These are phyloP conservation scores for Trichonephila clavata DNA, from an alignment of 1,140 invertebrate genomes.

Conservation along the genomic window DNA sequence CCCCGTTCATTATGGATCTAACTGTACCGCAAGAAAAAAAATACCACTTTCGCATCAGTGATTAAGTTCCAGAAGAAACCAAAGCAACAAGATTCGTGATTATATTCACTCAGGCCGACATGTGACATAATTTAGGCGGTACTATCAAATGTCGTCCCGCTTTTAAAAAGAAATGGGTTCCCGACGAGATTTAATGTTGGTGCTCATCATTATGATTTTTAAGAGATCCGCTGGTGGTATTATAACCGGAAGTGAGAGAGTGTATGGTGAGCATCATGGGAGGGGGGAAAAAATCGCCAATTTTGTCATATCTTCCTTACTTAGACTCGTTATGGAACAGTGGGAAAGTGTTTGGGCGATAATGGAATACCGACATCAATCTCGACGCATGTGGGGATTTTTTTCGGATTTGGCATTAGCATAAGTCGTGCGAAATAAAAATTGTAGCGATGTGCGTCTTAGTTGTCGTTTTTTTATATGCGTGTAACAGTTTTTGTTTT, in stretches of 20 bases:
- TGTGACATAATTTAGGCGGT: conserved; percentile 31
- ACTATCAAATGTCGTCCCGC: conserved; percentile 6
- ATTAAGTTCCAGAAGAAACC: not conserved
- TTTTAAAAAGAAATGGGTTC: not conserved
- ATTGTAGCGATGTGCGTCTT: not conserved
- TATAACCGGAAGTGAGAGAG: not conserved
- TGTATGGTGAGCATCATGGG: not conserved
- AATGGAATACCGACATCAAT: not conserved
- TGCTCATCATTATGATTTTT: not conserved
- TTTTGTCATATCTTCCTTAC: not conserved
- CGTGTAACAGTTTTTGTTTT: no score
- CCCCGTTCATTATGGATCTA: not conserved
- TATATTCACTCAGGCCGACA: not conserved
- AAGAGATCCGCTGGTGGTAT: not conserved
- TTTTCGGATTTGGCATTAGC: not conserved
- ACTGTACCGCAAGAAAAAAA: not conserved
- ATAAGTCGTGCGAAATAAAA: not conserved
- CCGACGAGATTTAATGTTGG: not conserved
- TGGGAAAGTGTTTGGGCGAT: not conserved
- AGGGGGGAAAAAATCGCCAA: not conserved
- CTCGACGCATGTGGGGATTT: not conserved
- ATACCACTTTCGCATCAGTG: not conserved
- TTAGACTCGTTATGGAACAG: not conserved
- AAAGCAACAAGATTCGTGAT: not conserved
- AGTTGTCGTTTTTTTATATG: no score